A percentile compares a stretch with the other conserved stretches of the same genome.
Evolutionary conservation across 2,113 vertebrate species (phyloP).

Genomic region (Gymnocephalus cernua): DNA sequence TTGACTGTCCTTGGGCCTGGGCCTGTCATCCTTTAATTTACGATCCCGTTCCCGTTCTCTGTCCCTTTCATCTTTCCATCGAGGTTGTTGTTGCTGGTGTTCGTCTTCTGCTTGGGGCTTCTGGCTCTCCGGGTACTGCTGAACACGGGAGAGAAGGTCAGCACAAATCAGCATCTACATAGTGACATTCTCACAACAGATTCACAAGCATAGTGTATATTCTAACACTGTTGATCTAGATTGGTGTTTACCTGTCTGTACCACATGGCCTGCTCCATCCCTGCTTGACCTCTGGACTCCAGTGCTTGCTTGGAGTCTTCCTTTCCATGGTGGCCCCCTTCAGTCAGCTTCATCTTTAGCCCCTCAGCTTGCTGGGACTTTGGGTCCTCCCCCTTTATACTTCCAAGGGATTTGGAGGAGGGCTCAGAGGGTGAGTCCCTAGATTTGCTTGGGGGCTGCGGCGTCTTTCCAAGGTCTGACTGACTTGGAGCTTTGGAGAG

Average conservation of each 20-base stretch:
- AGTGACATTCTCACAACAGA: neutral
- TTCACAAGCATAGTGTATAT: neutral
- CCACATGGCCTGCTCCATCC: slow-evolving; percentile 96
- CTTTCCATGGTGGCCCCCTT: slow-evolving; percentile 90
- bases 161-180: neutral
- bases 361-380: slow-evolving; percentile 92
- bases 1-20: slow-evolving; percentile 89
- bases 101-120: slow-evolving; percentile 95
- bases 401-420: slow-evolving; percentile 90
- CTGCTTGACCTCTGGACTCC: slow-evolving; percentile 89
- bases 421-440: slow-evolving; percentile 90
- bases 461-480: slow-evolving; percentile 90
- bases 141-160: slow-evolving; percentile 80
- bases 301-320: slow-evolving; percentile 90
- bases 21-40: slow-evolving; percentile 95
- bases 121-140: slow-evolving; percentile 92
- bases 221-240: neutral
- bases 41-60: slow-evolving; percentile 88
- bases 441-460: slow-evolving; percentile 86
- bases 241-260: slow-evolving; percentile 94
- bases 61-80: slow-evolving; percentile 90
- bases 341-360: slow-evolving; percentile 94
- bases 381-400: slow-evolving; percentile 92
- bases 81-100: slow-evolving; percentile 86
- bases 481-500: slow-evolving; percentile 95